Evolutionary conservation across 2,113 vertebrate genomes (phyloP).

Genomic region (Alectura lathami): DNA sequence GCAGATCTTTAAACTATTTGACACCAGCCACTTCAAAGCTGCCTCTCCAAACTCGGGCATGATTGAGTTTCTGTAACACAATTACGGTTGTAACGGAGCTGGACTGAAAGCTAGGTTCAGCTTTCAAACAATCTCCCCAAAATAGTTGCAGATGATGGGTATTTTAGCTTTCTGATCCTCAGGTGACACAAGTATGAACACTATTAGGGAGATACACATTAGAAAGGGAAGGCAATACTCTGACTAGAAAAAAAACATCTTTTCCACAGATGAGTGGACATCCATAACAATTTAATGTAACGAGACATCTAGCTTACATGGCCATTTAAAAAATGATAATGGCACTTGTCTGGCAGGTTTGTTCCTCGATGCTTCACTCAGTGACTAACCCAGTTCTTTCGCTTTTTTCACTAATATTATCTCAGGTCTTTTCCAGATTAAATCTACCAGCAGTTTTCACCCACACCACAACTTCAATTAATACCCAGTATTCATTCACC

Average conservation of each 20-base stretch:
- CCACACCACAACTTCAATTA: slow-evolving; percentile 22
- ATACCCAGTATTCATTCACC: not conserved
- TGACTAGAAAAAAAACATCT: slow-evolving; percentile 36
- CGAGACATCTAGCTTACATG: slow-evolving; percentile 32
- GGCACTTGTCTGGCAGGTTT: slow-evolving; percentile 55
- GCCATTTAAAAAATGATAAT: slow-evolving; percentile 54
- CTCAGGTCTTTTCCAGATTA: not conserved
- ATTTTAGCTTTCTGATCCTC: slow-evolving; percentile 52
- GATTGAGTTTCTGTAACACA: slow-evolving; percentile 62
- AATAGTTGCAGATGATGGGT: slow-evolving; percentile 61
- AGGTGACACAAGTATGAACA: slow-evolving; percentile 19
- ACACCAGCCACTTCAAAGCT: slow-evolving; percentile 47
- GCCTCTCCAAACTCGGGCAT: not conserved
- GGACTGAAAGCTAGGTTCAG: slow-evolving; percentile 44
- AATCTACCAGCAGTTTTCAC: not conserved
- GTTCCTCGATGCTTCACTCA: slow-evolving; percentile 3
- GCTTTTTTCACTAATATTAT: not conserved
- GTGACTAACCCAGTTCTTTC: not conserved
- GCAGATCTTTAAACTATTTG: not conserved
- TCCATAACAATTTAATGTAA: slow-evolving; percentile 59
- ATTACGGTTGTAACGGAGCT: not conserved
- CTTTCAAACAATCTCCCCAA: slow-evolving; percentile 51
- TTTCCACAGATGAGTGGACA: slow-evolving; percentile 51
- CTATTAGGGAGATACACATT: not conserved
- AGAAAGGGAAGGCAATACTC: slow-evolving; percentile 8